Evolutionary conservation across 2,113 vertebrate genomes (phyloP), one percentile per base, ranked within the genome.

Genomic region (Hypomesus transpacificus): DNA sequence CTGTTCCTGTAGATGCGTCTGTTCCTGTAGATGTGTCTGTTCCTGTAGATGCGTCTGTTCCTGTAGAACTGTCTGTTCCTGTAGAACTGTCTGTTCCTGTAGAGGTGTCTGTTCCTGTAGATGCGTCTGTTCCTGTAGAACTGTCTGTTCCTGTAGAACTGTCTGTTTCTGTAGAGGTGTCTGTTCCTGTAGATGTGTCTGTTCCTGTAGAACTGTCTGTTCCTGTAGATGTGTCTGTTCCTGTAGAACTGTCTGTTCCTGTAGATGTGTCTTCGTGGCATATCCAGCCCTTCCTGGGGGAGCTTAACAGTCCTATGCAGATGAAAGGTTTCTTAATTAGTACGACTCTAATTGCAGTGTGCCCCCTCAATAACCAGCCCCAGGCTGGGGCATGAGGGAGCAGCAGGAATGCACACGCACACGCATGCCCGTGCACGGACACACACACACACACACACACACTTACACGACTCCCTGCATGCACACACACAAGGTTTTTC

Each of bases 261-360:
- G 24, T 26, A 26, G 24, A 26, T 65, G 73, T 77, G 78, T 82
- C 74, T 86, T 75, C 51, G 26, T 59, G 68, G 77, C 75, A 83
- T 86, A 75, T 57, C 3, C 16, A 21, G 24, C 52, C 1, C 26
- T 34, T 56, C 11, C 21, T 20, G 84, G 74, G 75, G 59, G 73
- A 82, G 82, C 80, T 78, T 79, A 76, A 59, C 65, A 75, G 78
- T 73, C 70, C 67, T 82, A 78, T 70, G 77, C 75, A 85, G 74
- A 81, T 82, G 79, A 88, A 86, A 85, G 80, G 78, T 71, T 72
- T 73, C 79, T 79, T 85, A 86, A 90, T 90, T 85, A 87, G 86
- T 68, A 75, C 74, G 76, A 83, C 82, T 81, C 84, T 84, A 88
- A 88, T 87, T 87, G 80, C 79, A 79, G 83, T 79, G 85, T 80